Conservation (phyloP, 2,888 invertebrate species). For the Drosophila eohydei region DNA sequence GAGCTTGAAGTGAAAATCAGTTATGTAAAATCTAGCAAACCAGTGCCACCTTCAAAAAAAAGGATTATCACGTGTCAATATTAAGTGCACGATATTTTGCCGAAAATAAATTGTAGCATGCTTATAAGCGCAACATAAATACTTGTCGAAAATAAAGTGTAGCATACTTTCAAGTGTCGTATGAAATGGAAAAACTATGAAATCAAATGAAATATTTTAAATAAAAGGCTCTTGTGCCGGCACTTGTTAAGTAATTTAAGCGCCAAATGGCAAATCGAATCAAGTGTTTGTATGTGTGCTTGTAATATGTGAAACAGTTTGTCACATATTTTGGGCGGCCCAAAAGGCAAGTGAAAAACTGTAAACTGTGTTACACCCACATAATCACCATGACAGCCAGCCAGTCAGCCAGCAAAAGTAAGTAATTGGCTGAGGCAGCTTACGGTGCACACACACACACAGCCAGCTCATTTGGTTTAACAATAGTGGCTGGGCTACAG, state of each 20-base stretch:
- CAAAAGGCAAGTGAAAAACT: conserved; percentile 5
- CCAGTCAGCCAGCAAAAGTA: conserved; percentile 9
- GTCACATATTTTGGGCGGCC: conserved; percentile 13
- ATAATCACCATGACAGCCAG: conserved; percentile 42
- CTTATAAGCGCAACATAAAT: conserved; percentile 3
- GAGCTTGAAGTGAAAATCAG: conserved; percentile 5
- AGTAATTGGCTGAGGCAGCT: conserved; percentile 40
- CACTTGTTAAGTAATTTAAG: conserved; percentile 33
- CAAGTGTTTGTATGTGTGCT: conserved; percentile 1
- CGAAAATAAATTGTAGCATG: conserved; percentile 16
- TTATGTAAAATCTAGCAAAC: conserved; percentile 9
- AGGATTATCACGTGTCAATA: conserved; percentile 10
- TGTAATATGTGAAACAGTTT: conserved; percentile 19
- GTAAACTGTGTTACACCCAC: conserved; percentile 19
- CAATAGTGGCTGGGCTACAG: conserved; percentile 36
- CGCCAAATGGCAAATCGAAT: conserved; percentile 48
- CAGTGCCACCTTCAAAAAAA: conserved; percentile 16
- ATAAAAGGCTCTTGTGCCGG: conserved; percentile 43
- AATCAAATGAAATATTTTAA: conserved; percentile 34
- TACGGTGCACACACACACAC: conserved; percentile 17
- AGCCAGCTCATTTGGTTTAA: conserved; percentile 56
- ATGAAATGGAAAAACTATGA: conserved; percentile 10
- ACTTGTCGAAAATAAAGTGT: conserved; percentile 12
- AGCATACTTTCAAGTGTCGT: not conserved
- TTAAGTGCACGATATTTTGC: not conserved